Conservation (phyloP, 2,797 vertebrate species). For the Falco biarmicus region DNA sequence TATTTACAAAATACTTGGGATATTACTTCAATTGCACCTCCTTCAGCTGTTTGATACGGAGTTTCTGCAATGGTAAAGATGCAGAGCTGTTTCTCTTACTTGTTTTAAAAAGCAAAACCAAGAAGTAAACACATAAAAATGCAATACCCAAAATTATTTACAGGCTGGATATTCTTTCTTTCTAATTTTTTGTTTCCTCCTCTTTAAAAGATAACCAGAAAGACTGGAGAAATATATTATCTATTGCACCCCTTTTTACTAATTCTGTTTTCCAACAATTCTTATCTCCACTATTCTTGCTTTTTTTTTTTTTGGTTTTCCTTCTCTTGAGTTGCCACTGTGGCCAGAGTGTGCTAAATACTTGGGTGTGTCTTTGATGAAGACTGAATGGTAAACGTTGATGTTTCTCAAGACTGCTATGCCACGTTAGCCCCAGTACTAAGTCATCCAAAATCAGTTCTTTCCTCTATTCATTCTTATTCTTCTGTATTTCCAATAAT, state of each 20-base stretch:
- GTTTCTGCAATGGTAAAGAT: neutral
- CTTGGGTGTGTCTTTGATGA: neutral
- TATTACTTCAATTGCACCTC: slow-evolving; percentile 53
- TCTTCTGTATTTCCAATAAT: neutral
- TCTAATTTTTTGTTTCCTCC: neutral
- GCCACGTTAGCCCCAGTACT: neutral
- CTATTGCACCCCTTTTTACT: neutral
- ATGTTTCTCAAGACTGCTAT: neutral
- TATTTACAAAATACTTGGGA: slow-evolving; percentile 56
- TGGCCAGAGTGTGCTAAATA: neutral
- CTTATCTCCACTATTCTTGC: neutral
- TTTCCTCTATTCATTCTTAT: neutral
- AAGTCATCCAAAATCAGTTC: neutral
- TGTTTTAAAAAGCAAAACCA: slow-evolving; percentile 12
- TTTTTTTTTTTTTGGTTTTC: neutral
- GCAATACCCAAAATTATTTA: neutral
- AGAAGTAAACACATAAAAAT: neutral
- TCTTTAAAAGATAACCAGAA: neutral
- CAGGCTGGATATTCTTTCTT: neutral
- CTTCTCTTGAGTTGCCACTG: neutral
- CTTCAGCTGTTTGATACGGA: slow-evolving; percentile 19
- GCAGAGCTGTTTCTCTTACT: neutral
- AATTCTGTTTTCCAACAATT: neutral
- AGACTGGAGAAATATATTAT: neutral
- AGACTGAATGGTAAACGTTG: neutral